These are phyloP conservation scores for Caenorhabditis afra DNA, from an alignment of 2,888 invertebrate genomes.

Conservation along the genomic window DNA sequence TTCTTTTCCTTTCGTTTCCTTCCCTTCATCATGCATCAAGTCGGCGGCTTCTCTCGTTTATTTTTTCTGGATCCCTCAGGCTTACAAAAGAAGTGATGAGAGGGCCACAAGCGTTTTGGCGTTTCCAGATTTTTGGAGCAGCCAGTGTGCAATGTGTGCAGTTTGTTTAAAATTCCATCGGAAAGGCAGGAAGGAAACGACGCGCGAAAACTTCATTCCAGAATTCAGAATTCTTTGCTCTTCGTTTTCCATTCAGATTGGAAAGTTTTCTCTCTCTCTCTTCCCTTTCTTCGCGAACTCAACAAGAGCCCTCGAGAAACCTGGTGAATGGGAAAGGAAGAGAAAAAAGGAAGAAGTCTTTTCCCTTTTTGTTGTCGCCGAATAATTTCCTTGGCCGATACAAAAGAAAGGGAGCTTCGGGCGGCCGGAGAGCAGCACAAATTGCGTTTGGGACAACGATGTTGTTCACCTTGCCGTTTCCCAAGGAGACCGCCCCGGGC, in stretches of 20 bases:
- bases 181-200: no score
- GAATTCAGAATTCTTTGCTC: slow-evolving; percentile 14
- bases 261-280: not conserved
- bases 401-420: slow-evolving; percentile 38
- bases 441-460: slow-evolving; percentile 36
- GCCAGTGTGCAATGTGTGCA: no score
- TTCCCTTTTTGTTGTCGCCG: slow-evolving; percentile 48
- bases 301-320: slow-evolving; percentile 47
- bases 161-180: not conserved
- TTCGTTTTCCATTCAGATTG: slow-evolving; percentile 8
- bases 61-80: slow-evolving; percentile 27
- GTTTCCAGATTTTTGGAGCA: slow-evolving; percentile 1
- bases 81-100: slow-evolving; percentile 33
- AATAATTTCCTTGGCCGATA: slow-evolving; percentile 36
- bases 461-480: slow-evolving; percentile 45
- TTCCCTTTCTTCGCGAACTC: not conserved
- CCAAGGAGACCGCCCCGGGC: slow-evolving; percentile 29
- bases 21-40: not conserved
- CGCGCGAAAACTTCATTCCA: not conserved
- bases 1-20: slow-evolving; percentile 21
- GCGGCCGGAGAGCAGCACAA: slow-evolving; percentile 17
- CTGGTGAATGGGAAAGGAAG: slow-evolving; percentile 28
- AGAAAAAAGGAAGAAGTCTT: slow-evolving; percentile 29
- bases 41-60: not conserved
- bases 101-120: not conserved